phyloP scores from a whole-genome alignment of 1,140 invertebrate species.

The Druon quercuslanigerum region DNA sequence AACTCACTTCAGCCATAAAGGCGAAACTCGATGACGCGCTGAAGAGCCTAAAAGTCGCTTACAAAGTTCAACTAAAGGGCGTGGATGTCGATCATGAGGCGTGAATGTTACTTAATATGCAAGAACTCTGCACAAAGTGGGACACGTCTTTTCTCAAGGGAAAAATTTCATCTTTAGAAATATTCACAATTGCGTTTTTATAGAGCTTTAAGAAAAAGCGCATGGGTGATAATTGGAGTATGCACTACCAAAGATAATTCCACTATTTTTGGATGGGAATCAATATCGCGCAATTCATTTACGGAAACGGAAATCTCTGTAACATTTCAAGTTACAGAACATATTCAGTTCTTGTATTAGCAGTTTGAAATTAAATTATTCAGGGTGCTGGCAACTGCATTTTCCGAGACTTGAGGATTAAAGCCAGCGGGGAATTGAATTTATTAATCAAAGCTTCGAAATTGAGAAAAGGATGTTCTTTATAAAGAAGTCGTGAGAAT shows the following conservation, averaged over 20 bases:
- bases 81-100: neutral
- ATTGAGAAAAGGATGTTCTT: too few relatives aligned
- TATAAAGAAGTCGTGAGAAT: too few relatives aligned
- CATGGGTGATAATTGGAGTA: neutral
- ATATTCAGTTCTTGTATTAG: neutral
- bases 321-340: neutral
- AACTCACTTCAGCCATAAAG: constrained; percentile 45
- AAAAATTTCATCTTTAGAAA: too few relatives aligned
- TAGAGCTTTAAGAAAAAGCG: too few relatives aligned
- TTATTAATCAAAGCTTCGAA: too few relatives aligned
- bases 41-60: constrained; percentile 43
- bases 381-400: neutral
- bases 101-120: constrained; percentile 10
- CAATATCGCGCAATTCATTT: neutral
- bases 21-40: constrained; percentile 52
- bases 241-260: neutral
- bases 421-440: too few relatives aligned
- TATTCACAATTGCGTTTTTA: too few relatives aligned
- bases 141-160: too few relatives aligned
- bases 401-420: neutral
- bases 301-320: neutral
- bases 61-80: constrained; percentile 5
- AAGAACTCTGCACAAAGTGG: neutral
- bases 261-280: neutral
- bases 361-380: neutral